Evolutionary conservation across 2,113 vertebrate genomes (phyloP), one percentile per base, ranked within the genome.

Genomic region (Drymodes brunneopygia): DNA sequence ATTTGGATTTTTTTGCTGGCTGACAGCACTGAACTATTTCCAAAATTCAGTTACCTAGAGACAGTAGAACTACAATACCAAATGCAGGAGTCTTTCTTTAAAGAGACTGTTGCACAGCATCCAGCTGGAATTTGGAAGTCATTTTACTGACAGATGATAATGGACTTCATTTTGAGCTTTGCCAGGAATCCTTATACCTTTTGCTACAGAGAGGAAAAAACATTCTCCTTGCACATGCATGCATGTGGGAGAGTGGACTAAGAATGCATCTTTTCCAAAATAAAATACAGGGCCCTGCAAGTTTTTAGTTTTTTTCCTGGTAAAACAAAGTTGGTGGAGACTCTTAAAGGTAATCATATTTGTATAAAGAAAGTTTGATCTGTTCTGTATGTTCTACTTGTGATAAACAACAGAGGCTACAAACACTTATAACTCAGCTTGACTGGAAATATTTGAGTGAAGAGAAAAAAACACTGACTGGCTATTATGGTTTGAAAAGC

Each of bases 111-210:
- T 92, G 64, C 75, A 86, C 40, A 90, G 60, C 35, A 92, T 92
- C 72, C 95, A 96, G 79, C 51, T 96, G 85, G 90, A 93, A 88
- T 93, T 96, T 96, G 83, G 85, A 95, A 97, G 40, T 78, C 7
- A 33, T 94, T 94, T 93, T 86, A 74, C 82, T 90, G 86, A 94
- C 93, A 96, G 78, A 93, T 86, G n/a, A 96, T 92, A 95, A 95
- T 88, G 85, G 85, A 96, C 93, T 96, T 87, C 64, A 90, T 71
- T 86, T 60, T 56, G 86, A 92, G 71, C 61, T 92, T 83, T 96
- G 82, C 95, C 95, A 96, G 93, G 29, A 93, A 95, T 92, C 42
- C 61, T 86, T 83, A 67, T 71, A 57, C 70, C 60, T 78, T 71
- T 93, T 74, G 64, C 67, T 81, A 35, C 5, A 78, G 25, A 78